Percentiles rank a stretch among this genome's conserved stretches.
Conservation (phyloP, 2,797 vertebrate species). For the Hafferia zeledoni region DNA sequence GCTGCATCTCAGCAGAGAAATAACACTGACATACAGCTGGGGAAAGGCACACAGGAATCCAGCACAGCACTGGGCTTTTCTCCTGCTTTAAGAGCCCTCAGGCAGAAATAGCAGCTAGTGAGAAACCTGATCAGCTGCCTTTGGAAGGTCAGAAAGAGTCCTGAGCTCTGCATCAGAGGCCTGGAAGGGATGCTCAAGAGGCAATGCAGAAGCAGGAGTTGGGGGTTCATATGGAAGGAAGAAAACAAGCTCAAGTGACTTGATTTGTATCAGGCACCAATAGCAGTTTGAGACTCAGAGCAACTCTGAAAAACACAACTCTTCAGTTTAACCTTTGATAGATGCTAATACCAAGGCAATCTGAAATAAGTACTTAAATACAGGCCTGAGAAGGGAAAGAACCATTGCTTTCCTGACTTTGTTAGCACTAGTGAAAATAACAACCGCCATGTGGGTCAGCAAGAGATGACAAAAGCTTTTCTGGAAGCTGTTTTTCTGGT, state of each 20-base stretch:
- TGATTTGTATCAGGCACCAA: neutral
- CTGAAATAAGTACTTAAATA: neutral
- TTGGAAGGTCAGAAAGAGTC: neutral
- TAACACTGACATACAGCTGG: neutral
- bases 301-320: neutral
- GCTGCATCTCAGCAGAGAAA: neutral
- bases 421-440: neutral
- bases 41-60: neutral
- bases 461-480: neutral
- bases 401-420: neutral
- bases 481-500: neutral
- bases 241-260: neutral
- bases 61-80: neutral
- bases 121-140: neutral
- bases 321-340: neutral
- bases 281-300: neutral
- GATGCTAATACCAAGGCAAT: neutral
- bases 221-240: neutral
- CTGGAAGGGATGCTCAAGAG: neutral
- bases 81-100: neutral
- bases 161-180: neutral
- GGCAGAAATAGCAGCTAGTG: neutral
- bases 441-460: neutral
- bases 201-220: neutral
- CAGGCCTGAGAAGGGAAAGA: neutral